These are phyloP conservation scores for Stomatorhinus walkeri DNA, from an alignment of 2,797 vertebrate species.

Conservation along the genomic window DNA sequence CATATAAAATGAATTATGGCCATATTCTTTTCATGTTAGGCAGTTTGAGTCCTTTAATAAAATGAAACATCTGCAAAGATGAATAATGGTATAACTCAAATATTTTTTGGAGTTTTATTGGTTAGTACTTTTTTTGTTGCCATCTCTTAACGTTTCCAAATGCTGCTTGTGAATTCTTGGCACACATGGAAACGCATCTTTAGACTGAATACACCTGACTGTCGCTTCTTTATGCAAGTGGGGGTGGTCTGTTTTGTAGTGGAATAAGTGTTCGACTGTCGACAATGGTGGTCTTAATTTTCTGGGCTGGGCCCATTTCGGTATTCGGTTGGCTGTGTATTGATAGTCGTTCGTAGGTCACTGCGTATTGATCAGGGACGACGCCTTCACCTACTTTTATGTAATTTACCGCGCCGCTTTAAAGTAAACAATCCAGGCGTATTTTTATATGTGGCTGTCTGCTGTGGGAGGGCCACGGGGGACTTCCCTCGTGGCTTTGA, in stretches of 20 bases:
- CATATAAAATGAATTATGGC: neutral
- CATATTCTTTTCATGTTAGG: neutral
- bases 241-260: neutral
- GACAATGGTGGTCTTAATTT: neutral
- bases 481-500: slow-evolving; percentile 32
- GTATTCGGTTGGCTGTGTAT: neutral
- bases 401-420: slow-evolving; percentile 34
- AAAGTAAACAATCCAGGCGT: slow-evolving; percentile 38
- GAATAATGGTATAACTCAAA: neutral
- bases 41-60: neutral
- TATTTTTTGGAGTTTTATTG: neutral
- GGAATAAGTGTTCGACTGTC: neutral
- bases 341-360: no score
- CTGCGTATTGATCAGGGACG: neutral
- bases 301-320: neutral
- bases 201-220: slow-evolving; percentile 11
- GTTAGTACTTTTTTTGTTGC: neutral
- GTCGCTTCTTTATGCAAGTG: no score
- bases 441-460: slow-evolving; percentile 30
- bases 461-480: neutral
- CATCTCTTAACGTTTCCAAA: neutral
- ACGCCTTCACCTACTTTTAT: neutral
- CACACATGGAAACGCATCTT: neutral
- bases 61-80: neutral
- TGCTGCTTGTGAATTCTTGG: neutral